Conservation (phyloP, 2,888 invertebrate genomes). For the Diadegma fenestrale region DNA sequence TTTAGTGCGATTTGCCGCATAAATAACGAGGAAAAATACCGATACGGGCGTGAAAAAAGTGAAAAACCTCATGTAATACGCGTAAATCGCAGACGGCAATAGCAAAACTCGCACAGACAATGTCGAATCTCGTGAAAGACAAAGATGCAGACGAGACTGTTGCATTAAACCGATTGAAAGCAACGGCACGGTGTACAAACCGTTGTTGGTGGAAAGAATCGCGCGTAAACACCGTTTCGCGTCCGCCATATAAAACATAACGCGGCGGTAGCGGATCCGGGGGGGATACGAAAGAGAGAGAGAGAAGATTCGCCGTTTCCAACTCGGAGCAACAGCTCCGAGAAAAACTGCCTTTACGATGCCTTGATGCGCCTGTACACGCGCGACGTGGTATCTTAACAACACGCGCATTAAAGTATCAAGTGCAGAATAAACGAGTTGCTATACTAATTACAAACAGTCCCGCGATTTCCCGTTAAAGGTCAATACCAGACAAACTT, state of each 20-base stretch:
- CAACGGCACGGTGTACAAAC: constrained; percentile 50
- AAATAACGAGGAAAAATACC: not conserved
- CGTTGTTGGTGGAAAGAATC: constrained; percentile 28
- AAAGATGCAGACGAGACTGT: constrained; percentile 58
- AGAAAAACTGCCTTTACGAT: not conserved
- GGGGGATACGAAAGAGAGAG: constrained; percentile 25
- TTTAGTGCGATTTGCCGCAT: not conserved
- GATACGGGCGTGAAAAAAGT: not conserved
- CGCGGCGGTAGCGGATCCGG: constrained; percentile 29
- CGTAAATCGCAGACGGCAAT: not conserved
- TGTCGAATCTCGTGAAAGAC: constrained; percentile 11
- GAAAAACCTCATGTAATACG: not conserved
- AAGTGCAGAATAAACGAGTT: constrained; percentile 23
- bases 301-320: constrained; percentile 40
- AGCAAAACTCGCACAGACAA: not conserved
- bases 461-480: constrained; percentile 37
- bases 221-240: constrained; percentile 18
- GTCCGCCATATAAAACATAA: not conserved
- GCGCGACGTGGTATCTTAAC: not conserved
- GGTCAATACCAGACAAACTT: constrained; percentile 34
- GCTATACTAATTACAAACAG: constrained; percentile 14
- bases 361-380: not conserved
- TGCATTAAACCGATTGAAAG: constrained; percentile 70
- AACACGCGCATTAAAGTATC: not conserved
- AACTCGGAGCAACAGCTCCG: not conserved